Evolutionary conservation across 2,888 invertebrate species (phyloP), one percentile per base, ranked within the genome.

Genomic region (Digitonthophagus gazella): DNA sequence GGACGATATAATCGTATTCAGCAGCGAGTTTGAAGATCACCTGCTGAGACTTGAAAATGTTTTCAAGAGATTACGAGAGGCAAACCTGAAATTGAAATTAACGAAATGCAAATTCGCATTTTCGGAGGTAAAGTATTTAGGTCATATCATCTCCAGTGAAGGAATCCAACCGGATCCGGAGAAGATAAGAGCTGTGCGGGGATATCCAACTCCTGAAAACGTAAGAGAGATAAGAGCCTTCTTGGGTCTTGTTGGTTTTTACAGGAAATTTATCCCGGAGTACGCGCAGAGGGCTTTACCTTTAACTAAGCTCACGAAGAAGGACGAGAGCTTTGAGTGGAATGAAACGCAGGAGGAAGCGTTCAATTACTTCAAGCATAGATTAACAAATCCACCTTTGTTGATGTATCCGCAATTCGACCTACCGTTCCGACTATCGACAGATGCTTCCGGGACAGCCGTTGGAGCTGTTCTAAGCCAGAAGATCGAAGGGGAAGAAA

Each of bases 21-120:
- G 75, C n/a, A n/a, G n/a, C n/a, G n/a, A n/a, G 74, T 19, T 70
- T 79, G 0, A 74, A 63, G 75, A 77, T 66, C 78, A 79, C 15
- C 72, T 75, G 28, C 14, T 71, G 65, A 80, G 77, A 67, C 69
- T 79, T 1, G 56, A 6, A 6, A 71, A 74, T 68, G 75, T 81
- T 3, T 79, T 79, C 66, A 22, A 71, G 0, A 63, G 78, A 22
- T 69, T 80, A 1, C 56, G 72, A n/a, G n/a, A 74, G 61, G n/a
- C 22, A 64, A 67, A 72, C 67, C 58, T 74, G 4, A 72, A 72
- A 57, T 69, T 76, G 2, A 75, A 75, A 65, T 71, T 75, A 0
- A 65, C 75, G 4, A 79, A 80, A 66, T 78, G 74, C 56, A 72
- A 71, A 69, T 80, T 78, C 70, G 71, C 72, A 8, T 28, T 58